Conservation (phyloP, 2,113 vertebrate species). For the Xyrauchen texanus region DNA sequence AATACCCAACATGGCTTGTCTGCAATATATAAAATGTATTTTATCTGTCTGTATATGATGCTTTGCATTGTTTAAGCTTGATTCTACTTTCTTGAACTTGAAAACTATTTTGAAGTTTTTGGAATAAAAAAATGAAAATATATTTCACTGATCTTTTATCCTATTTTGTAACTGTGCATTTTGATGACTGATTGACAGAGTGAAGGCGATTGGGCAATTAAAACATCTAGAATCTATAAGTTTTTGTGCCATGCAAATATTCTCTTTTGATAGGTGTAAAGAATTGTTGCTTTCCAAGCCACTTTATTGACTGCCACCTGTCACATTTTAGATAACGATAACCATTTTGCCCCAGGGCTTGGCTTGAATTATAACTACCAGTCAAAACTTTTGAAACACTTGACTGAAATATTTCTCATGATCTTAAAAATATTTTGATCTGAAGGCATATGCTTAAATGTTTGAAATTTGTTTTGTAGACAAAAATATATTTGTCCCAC, state of each 20-base stretch:
- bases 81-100: constrained; percentile 96
- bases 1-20: constrained; percentile 93
- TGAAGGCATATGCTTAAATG: no score
- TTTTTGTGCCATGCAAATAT: neutral
- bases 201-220: neutral
- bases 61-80: constrained; percentile 90
- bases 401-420: no score
- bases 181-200: neutral
- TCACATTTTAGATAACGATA: neutral
- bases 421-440: no score
- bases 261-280: neutral
- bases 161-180: neutral
- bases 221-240: neutral
- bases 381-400: no score
- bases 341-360: neutral
- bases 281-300: neutral
- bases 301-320: neutral
- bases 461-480: no score
- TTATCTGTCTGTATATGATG: constrained; percentile 99
- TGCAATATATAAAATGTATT: constrained; percentile 97
- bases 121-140: constrained; percentile 94
- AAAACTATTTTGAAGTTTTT: constrained; percentile 99
- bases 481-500: no score
- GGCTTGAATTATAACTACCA: no score
- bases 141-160: neutral